A percentile compares a stretch with the other conserved stretches of the same genome.
Evolutionary conservation across 2,113 vertebrate genomes (phyloP).

Genomic region (Stegostoma tigrinum): DNA sequence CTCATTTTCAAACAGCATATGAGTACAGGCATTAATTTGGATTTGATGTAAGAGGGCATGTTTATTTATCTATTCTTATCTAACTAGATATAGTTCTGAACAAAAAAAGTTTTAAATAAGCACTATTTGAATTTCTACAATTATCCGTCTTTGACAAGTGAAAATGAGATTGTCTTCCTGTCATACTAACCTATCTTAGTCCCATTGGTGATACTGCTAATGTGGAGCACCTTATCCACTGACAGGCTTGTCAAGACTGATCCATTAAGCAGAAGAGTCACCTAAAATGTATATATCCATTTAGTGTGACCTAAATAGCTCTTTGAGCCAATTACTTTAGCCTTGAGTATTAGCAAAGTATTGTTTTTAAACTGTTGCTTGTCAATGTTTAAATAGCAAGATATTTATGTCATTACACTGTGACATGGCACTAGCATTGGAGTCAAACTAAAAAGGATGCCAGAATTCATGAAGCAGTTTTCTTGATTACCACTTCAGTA

Average conservation of each 20-base stretch:
- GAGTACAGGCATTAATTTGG: neutral
- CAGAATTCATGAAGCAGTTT: neutral
- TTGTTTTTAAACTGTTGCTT: neutral
- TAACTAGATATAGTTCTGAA: neutral
- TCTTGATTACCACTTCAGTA: neutral
- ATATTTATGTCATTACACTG: neutral
- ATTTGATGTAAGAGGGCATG: neutral
- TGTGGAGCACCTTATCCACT: neutral
- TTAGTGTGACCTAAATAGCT: slow-evolving; percentile 1
- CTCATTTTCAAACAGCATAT: too few relatives aligned
- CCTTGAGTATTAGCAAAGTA: neutral
- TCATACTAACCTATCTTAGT: neutral
- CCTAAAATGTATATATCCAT: slow-evolving; percentile 11
- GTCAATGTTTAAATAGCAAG: neutral
- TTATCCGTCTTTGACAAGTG: neutral
- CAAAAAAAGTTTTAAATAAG: neutral
- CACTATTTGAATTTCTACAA: neutral
- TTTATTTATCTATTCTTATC: neutral
- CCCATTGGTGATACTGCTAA: neutral
- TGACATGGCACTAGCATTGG: neutral
- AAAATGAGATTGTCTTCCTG: neutral
- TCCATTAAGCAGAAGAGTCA: slow-evolving; percentile 16
- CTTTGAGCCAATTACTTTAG: slow-evolving; percentile 19
- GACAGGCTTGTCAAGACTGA: neutral
- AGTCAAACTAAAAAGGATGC: neutral